Base-by-base conservation (phyloP, 2,113 vertebrate genomes). In the Lampris incognitus region DNA sequence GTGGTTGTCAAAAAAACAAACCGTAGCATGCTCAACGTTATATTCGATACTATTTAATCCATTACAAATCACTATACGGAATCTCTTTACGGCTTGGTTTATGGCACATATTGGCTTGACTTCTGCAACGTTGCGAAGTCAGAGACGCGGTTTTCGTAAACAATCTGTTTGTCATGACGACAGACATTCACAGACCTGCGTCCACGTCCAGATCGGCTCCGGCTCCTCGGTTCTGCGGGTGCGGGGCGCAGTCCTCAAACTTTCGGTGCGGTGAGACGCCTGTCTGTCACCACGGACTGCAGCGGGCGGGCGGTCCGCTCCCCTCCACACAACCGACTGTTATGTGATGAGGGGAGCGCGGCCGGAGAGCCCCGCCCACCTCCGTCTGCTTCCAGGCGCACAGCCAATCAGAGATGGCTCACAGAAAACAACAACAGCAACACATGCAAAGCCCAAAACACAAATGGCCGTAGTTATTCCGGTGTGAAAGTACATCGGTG, bases 371-470 rank as follows among this genome's bases (percentile, higher is more conserved):
- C 85, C 90, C 86, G 89, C 83, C 72, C 57, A 51, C 68, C 72
- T 71, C 76, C 67, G 79, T 64, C 46, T 60, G 6, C 1, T 10
- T 60, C 49, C 9, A 48, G 62, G 49, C 60, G 44, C 59, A 48
- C 83, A 90, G 81, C 91, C 91, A 92, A 92, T 92, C 88, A 90
- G 69, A 69, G n/a, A 66, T 37, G 55, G 5, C 64, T 55, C 50
- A 5, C 44, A 63, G 9, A 46, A 46, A 9, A 65, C 75, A 63
- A 52, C 8, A 36, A 39, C 24, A 24, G 24, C 24, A 24, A 57
- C 9, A 10, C 56, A 37, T n/a, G 9, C 13, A 52, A n/a, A 37
- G 69, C 24, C 41, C 6, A 50, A 51, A 61, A 38, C 13, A 60
- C 9, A 79, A 39, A 50, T 39, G 51, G 6, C 36, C 37, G 4